Evolutionary conservation across 1,140 invertebrate genomes (phyloP), one percentile per base, ranked within the genome.

Genomic region (Pectinophora gossypiella): DNA sequence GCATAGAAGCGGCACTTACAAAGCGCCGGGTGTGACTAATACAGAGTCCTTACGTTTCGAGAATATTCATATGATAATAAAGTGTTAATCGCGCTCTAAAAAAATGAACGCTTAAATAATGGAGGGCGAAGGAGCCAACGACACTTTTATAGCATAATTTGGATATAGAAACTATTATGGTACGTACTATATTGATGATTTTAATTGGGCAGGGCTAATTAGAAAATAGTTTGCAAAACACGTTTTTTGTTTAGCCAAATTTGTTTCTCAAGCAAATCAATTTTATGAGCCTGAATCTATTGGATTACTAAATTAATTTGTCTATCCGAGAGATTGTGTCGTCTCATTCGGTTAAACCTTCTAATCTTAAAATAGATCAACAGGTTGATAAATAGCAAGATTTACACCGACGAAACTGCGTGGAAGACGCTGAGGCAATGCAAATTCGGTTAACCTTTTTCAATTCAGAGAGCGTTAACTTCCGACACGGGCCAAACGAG

Each of bases 41-140:
- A 48, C 58, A 63, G 67, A 40, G 36, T 71, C 69, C 60, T 64
- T 57, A 38, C 20, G 52, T 27, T 53, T 53, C 22, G 32, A 55
- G 58, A 55, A 68, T 59, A 72, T 76, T 75, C 68, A 70, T 65
- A 76, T 76, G 74, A 63, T 76, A 76, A 77, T 70, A 49, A 61
- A 55, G 66, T 65, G 57, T 68, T 63, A 64, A 68, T 63, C 20
- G 22, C 32, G 9, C 18, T 36, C 51, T 50, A 48, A 54, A 44
- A 40, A 40, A 40, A 32, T 32, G 9, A 3, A n/a, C 9, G 9
- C 9, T 9, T n/a, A 2, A 32, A 32, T 32, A n/a, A 32, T 32
- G 27, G 6, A 32, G 9, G 9, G n/a, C 27, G 6, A n/a, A 32
- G 9, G 7, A 32, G 27, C n/a, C 27, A 32, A 32, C n/a, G 27